These are phyloP conservation scores for Protaetia brevitarsis DNA, from an alignment of 1,140 invertebrate genomes.

Conservation along the genomic window DNA sequence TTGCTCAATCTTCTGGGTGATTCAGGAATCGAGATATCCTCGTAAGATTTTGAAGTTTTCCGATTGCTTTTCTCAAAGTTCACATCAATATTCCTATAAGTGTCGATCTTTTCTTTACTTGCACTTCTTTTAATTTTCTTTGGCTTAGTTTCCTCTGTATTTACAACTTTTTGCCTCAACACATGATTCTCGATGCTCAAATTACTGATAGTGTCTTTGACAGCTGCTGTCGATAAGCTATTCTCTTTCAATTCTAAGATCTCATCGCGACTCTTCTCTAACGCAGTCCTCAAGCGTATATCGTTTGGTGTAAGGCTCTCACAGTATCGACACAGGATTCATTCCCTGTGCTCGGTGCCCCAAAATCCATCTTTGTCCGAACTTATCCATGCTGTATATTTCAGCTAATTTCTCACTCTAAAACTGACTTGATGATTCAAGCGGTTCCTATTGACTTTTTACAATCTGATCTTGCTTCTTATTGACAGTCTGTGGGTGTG, in stretches of 20 bases:
- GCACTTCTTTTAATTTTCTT: constrained; percentile 24
- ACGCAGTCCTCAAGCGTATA: constrained; percentile 68
- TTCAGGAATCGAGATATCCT: background rate
- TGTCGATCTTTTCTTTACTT: background rate
- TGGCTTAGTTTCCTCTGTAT: background rate
- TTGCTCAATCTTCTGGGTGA: background rate
- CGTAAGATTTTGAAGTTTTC: background rate
- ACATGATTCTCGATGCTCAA: constrained; percentile 70
- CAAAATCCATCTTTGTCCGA: constrained; percentile 41
- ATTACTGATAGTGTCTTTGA: constrained; percentile 61
- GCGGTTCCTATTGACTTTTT: background rate
- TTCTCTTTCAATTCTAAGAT: constrained; percentile 62
- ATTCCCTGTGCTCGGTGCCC: constrained; percentile 31
- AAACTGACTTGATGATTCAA: background rate
- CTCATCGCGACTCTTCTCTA: constrained; percentile 68
- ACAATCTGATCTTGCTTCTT: background rate
- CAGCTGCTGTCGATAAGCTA: constrained; percentile 47
- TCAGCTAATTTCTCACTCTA: background rate
- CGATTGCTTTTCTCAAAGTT: background rate
- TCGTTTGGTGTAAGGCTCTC: constrained; percentile 71
- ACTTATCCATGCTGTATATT: constrained; percentile 42
- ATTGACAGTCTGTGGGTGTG: too few relatives aligned
- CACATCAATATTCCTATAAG: background rate
- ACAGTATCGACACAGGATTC: constrained; percentile 63
- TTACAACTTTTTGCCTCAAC: constrained; percentile 58